phyloP scores from a whole-genome alignment of 2,113 vertebrate genomes.

The Crotalus horridus region DNA sequence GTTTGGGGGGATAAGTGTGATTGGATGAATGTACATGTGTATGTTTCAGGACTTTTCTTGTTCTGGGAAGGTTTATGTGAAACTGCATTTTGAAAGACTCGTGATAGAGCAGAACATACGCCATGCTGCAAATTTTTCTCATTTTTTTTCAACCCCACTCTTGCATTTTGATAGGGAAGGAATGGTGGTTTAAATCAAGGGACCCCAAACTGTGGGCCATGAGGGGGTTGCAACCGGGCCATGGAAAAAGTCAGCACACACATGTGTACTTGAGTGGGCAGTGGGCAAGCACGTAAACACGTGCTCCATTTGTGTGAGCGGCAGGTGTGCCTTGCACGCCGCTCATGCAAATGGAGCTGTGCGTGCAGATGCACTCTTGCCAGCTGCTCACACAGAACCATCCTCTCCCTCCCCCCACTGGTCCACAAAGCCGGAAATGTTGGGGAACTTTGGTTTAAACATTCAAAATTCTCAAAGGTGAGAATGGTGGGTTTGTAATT shows the following conservation, averaged over 20 bases:
- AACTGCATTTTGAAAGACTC: background rate
- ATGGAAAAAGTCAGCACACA: no score
- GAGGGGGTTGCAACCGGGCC: no score
- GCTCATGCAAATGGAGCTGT: no score
- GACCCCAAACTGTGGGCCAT: no score
- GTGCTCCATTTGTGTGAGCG: no score
- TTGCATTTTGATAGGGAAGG: background rate
- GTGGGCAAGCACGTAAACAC: no score
- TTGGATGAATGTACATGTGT: background rate
- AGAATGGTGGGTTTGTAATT: background rate
- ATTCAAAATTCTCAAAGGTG: background rate
- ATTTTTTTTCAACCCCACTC: background rate
- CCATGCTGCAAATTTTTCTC: background rate
- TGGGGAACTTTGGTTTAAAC: background rate
- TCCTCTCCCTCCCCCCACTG: no score
- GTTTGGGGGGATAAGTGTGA: background rate
- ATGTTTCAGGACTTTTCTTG: background rate
- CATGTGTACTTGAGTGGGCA: no score
- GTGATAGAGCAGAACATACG: background rate
- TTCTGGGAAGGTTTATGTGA: background rate
- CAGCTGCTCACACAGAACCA: no score
- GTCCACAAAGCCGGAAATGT: no score
- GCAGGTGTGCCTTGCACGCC: no score
- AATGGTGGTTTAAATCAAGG: background rate
- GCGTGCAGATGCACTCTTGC: no score